phyloP scores from a whole-genome alignment of 1,140 invertebrate species.

The Tetramorium parvispinum region DNA sequence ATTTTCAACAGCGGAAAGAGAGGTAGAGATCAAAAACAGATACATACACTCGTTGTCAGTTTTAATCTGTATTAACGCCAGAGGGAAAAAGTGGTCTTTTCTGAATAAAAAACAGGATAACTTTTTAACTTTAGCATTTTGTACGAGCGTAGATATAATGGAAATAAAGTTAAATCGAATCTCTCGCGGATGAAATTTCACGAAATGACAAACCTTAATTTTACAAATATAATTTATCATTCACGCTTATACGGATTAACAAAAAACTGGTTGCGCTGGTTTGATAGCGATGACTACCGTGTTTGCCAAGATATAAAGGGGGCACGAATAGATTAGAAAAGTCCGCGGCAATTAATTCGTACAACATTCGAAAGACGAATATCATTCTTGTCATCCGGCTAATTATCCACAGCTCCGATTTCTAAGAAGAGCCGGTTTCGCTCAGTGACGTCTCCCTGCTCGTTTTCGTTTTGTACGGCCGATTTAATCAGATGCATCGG shows the following conservation, averaged over 20 bases:
- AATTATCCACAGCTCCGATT: slow-evolving; percentile 27
- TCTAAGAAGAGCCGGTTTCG: slow-evolving; percentile 35
- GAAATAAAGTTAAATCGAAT: not conserved
- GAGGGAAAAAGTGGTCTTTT: not conserved
- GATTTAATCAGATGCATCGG: slow-evolving; percentile 21
- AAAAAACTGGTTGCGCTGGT: not conserved
- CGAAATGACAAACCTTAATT: not conserved
- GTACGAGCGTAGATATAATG: not conserved
- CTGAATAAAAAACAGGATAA: not conserved
- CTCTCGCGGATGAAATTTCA: not conserved
- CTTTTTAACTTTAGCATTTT: not conserved
- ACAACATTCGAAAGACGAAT: not conserved
- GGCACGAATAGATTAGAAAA: not conserved
- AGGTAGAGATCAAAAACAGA: slow-evolving; percentile 5
- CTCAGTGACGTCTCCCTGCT: not conserved
- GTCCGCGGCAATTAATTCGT: not conserved
- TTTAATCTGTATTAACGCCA: not conserved
- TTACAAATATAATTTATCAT: not conserved
- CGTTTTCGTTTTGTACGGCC: not conserved
- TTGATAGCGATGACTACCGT: not conserved
- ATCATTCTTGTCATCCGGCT: slow-evolving; percentile 17
- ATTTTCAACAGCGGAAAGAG: slow-evolving; percentile 1
- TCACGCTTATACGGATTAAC: not conserved
- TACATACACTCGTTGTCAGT: not conserved
- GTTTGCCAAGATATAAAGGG: not conserved